Base-by-base conservation (phyloP, 2,113 vertebrate species). In the Mastomys natalensis region DNA sequence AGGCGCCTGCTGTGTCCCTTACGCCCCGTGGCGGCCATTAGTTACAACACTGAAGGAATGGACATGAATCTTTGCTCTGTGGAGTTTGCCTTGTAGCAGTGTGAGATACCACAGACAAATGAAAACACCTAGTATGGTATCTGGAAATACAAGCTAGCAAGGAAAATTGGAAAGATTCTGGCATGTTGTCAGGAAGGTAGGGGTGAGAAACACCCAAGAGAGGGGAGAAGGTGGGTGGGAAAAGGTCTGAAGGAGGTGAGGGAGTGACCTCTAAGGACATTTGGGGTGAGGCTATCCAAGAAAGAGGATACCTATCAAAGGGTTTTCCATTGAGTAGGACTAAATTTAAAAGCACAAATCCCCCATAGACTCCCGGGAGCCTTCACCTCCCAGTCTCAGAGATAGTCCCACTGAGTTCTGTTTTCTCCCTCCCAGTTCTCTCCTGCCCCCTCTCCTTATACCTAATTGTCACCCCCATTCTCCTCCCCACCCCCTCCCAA, bases 131-230 rank as follows among this genome's bases (percentile, higher is more conserved):
- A 40, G 62, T 11, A 2, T 5, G 5, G 60, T 22, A 24, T 21
- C 9, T 7, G 76, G 37, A 9, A 73, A 29, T 74, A 24, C 24
- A 70, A 74, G 53, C 48, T 0, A 24, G 55, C 66, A 74, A 84
- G 78, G 60, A 37, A 45, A 95, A 40, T 7, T 10, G 81, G 29
- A 70, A 5, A 34, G 76, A 17, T 51, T 85, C 40, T 21, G 60
- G 17, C 51, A 0, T 31, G 13, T 8, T 17, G 7, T 82, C 9
- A 16, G 9, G 51, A 29, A 94, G 74, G 51, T 62, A 45, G 26
- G 17, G 22, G 31, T 1, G 17, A 19, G 51, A 43, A 64, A 16
- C 3, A 0, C 24, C n/a, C 19, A 0, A 45, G 15, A 89, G 17
- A 13, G 31, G 64, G n/a, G 29, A 37, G 53, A 8, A 40, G 16